A percentile compares a stretch with the other conserved stretches of the same genome.
Evolutionary conservation across 2,113 vertebrate species (phyloP).

Genomic region (Apodemus sylvaticus): DNA sequence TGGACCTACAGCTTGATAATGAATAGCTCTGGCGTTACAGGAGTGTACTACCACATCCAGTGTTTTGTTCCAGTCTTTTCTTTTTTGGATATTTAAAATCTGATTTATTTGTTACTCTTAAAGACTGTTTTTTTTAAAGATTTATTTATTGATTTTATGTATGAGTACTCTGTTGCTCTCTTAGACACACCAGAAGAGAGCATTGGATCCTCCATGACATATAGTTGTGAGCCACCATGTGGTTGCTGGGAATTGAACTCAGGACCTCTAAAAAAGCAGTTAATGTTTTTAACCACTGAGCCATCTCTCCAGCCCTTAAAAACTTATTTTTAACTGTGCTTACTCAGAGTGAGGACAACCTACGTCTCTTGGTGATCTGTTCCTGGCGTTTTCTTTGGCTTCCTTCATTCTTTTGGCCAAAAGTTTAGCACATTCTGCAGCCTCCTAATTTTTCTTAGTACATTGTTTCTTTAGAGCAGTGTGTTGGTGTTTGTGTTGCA

Average conservation of each 20-base stretch:
- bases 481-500: neutral
- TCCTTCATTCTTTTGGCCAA: neutral
- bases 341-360: neutral
- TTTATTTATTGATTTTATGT: too few species aligned
- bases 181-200: too few species aligned
- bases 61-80: neutral
- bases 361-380: neutral
- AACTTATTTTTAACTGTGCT: neutral
- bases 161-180: too few species aligned
- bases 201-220: too few species aligned
- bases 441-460: neutral
- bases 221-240: too few species aligned
- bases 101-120: neutral
- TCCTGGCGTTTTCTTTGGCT: neutral
- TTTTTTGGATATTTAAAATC: neutral
- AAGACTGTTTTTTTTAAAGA: neutral
- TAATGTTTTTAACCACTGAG: too few species aligned
- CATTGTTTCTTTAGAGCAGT: neutral
- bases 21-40: neutral
- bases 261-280: too few species aligned
- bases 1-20: neutral
- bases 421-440: neutral
- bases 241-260: too few species aligned
- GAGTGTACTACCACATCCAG: neutral
- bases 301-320: neutral